These are phyloP conservation scores for Tangara arthus DNA, from an alignment of 2,797 vertebrate genomes.

Conservation along the genomic window DNA sequence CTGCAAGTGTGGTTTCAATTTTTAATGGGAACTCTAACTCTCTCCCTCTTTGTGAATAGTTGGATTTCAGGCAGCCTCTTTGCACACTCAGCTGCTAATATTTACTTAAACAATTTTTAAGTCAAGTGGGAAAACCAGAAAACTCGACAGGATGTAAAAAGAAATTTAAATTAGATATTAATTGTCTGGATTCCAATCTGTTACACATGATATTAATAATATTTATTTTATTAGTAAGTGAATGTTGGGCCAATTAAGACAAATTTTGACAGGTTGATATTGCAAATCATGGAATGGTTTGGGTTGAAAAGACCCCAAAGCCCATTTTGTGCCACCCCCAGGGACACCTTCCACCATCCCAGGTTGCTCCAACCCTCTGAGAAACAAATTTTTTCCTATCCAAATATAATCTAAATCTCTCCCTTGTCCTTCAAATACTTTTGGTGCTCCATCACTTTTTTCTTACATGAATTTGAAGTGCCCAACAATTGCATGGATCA, in stretches of 20 bases:
- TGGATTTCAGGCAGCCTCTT: neutral
- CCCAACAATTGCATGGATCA: neutral
- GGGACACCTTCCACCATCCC: neutral
- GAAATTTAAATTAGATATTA: neutral
- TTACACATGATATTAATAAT: rapidly evolving
- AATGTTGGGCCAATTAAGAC: neutral
- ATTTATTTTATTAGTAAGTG: neutral
- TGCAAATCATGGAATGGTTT: neutral
- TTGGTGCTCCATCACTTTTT: neutral
- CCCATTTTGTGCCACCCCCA: neutral
- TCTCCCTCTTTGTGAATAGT: neutral
- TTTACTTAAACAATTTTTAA: neutral
- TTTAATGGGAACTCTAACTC: neutral
- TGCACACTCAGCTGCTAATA: neutral
- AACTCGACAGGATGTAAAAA: neutral
- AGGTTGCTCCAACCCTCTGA: neutral
- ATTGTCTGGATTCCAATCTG: neutral
- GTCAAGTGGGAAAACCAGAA: neutral
- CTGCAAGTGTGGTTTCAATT: conserved; percentile 4
- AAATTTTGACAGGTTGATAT: neutral
- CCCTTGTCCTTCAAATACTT: neutral
- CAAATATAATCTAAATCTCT: neutral
- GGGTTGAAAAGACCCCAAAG: neutral
- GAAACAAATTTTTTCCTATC: neutral
- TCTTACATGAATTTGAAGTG: neutral